Evolutionary conservation across 2,797 vertebrate genomes (phyloP).

Genomic region (Sus cebifrons): DNA sequence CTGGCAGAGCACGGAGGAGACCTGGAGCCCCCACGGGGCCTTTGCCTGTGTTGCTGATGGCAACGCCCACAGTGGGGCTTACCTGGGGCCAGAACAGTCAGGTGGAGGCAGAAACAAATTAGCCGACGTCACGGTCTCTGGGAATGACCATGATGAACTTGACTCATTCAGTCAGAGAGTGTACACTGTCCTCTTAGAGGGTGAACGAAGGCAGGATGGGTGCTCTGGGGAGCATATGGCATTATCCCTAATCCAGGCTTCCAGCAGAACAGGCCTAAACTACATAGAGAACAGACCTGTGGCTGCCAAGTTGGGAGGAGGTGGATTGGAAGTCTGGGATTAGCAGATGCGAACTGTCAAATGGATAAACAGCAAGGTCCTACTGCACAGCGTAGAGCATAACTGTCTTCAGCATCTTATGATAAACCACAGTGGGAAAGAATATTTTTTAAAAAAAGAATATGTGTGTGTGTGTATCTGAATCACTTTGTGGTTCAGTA

Average conservation of each 20-base stretch:
- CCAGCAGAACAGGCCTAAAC: neutral
- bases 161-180: slow-evolving; percentile 1
- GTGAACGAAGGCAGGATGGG: neutral
- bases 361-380: too few species aligned
- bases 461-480: too few species aligned
- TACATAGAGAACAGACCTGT: too few species aligned
- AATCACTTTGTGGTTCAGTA: too few species aligned
- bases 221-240: neutral
- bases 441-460: too few species aligned
- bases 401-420: too few species aligned
- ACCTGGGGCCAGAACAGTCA: slow-evolving; percentile 12
- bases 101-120: slow-evolving; percentile 11
- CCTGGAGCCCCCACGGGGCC: neutral
- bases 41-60: neutral
- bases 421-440: too few species aligned
- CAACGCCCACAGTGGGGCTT: neutral
- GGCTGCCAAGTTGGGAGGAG: too few species aligned
- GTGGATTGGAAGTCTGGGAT: too few species aligned
- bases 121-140: neutral
- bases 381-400: too few species aligned
- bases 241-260: neutral
- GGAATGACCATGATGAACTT: neutral
- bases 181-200: neutral
- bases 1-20: neutral
- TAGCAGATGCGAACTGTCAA: too few species aligned